Evolutionary conservation across 2,113 vertebrate genomes (phyloP), one percentile per base, ranked within the genome.

Genomic region (Tupaia tana): DNA sequence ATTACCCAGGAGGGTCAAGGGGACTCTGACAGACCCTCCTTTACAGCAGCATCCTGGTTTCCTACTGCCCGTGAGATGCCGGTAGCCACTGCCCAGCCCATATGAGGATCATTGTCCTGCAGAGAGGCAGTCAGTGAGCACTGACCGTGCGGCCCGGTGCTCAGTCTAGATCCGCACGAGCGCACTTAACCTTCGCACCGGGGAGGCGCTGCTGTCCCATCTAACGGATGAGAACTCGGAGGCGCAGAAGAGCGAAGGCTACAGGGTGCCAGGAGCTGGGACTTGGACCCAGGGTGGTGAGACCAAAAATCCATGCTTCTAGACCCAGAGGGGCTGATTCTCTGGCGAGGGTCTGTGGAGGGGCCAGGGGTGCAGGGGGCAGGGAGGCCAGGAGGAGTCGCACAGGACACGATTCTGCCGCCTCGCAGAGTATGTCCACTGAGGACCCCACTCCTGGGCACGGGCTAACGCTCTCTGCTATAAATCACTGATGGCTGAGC

Each of bases 401-500:
- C 43, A 52, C 29, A 61, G 79, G 73, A 52, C 1, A 16, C 1
- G 6, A 25, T 15, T 29, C 19, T 7, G 11, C 19, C 3, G 9
- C 59, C 67, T 79, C 31, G 66, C 43, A 52, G 6, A 27, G 16
- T 22, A 29, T 8, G 22, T 63, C 81, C n/a, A 95, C 95, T 95
- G 9, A n/a, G 19, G 97, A 96, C 96, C 74, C 74, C 86, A 79
- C 78, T 90, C 90, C 90, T n/a, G 0, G 18, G 0, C 0, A 64
- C 7, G 10, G 20, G 29, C 91, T 89, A 86, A 9, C 0, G 31
- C 77, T 92, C 92, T 1, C 93, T 74, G 63, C 69, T 56, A 69
- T 98, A 70, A 97, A 97, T 97, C 97, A 97, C 87, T 98, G 97
- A 98, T 97, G 4, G 94, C 92, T 93, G 96, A 98, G 98, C 96